phyloP scores from a whole-genome alignment of 2,113 vertebrate species.

The Centropristis striata region DNA sequence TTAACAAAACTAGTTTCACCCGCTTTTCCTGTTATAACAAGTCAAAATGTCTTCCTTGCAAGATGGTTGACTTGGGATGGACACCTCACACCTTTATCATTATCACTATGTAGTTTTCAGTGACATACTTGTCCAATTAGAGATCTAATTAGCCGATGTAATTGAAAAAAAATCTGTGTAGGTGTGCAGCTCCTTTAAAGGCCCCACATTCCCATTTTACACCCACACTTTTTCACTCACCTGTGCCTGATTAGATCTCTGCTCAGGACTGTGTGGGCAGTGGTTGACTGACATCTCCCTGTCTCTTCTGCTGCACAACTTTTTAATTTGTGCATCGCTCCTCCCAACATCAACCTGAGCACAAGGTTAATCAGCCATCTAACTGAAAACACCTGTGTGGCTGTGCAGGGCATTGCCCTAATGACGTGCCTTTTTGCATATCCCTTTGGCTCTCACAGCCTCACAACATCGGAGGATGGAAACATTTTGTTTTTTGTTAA shows the following conservation, averaged over 20 bases:
- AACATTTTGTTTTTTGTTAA: constrained; percentile 39
- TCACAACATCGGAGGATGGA: background rate
- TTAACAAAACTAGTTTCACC: no score
- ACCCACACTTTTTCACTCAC: constrained; percentile 28
- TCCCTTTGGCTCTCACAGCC: constrained; percentile 18
- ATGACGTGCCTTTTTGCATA: constrained; percentile 19
- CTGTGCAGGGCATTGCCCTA: background rate
- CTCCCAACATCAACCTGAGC: background rate
- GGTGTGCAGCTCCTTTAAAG: constrained; percentile 14
- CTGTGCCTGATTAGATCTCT: constrained; percentile 22
- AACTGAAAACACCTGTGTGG: constrained; percentile 26
- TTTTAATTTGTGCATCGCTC: background rate
- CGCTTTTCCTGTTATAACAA: background rate
- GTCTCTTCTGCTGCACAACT: background rate
- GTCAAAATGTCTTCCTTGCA: background rate
- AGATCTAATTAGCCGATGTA: background rate
- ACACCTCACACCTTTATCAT: background rate
- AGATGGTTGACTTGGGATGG: background rate
- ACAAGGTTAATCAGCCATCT: constrained; percentile 11
- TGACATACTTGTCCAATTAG: no score
- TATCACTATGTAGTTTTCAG: background rate
- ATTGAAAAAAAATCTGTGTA: constrained; percentile 29
- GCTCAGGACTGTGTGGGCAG: background rate
- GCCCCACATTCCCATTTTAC: background rate
- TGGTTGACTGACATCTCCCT: background rate